Evolutionary conservation across 2,797 vertebrate species (phyloP), one percentile per base, ranked within the genome.

Genomic region (Clarias laeviceps): DNA sequence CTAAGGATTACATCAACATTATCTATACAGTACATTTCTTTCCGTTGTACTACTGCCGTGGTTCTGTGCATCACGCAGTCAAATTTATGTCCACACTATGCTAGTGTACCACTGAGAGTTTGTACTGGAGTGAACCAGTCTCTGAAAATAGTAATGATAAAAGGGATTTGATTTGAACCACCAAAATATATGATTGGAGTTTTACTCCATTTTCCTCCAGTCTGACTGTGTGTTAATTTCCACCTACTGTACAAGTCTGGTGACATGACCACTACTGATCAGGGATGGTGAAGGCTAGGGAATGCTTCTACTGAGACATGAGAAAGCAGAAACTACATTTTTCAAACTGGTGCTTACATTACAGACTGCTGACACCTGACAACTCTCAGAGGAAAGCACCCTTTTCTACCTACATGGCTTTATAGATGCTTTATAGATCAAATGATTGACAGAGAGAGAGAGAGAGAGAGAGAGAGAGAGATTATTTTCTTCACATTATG

Each of bases 1-100:
- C 82, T 66, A 73, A 29, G 59, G 69, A 82, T 87, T 69, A 84
- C 61, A 87, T 82, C 34, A 37, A 61, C 4, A 72, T 27, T 66
- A 34, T 32, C 37, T 86, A 29, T 73, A 72, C 22, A 83, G 82
- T 79, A 83, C 37, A 59, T 83, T 83, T 72, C 66, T 64, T 66
- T 37, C 74, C 57, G 65, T 80, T 50, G 20, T 37, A 56, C 3
- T 83, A 18, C 22, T 45, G 17, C 11, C 18, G 24, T 50, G 9
- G 24, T 66, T 66, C 29, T 78, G 50, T 69, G 84, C 80, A 27
- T 78, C n/a, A 15, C 24, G 40, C 24, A 20, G 24, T 45, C 15
- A 45, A 80, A 62, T 7, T 4, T 17, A 24, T n/a, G 27, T 18
- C 45, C 34, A n/a, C 37, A 37, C 22, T 78, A 32, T 34, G 64